Percentiles rank a stretch among this genome's conserved stretches.
These are phyloP conservation scores for Brachypteracias leptosomus DNA, from an alignment of 2,113 vertebrate species.

Conservation along the genomic window DNA sequence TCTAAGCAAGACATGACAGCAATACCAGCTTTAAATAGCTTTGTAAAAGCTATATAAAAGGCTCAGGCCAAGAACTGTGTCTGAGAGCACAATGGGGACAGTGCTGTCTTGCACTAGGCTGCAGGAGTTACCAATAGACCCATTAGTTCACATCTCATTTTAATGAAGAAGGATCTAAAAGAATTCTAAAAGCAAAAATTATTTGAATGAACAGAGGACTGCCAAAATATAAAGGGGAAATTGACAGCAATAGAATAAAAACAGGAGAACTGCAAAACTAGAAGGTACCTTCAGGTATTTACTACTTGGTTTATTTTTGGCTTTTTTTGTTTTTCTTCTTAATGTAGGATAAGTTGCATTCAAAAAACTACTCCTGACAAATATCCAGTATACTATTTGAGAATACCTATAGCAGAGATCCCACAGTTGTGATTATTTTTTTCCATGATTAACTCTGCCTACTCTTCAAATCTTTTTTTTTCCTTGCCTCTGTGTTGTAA, in stretches of 20 bases:
- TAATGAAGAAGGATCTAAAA: neutral
- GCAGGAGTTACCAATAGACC: neutral
- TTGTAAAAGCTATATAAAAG: neutral
- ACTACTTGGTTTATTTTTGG: neutral
- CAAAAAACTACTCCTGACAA: neutral
- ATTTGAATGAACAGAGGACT: neutral
- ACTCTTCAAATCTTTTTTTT: neutral
- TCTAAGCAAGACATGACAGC: neutral
- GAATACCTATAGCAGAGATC: neutral
- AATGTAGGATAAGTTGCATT: neutral
- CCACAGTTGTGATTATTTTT: neutral
- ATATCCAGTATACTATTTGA: neutral
- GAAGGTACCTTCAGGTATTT: neutral
- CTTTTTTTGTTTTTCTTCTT: no score
- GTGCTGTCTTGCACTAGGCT: neutral
- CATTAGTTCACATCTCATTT: neutral
- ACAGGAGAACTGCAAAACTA: neutral
- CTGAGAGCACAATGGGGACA: neutral
- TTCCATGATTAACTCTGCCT: neutral
- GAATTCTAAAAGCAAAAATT: neutral
- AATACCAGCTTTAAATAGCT: neutral
- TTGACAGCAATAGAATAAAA: neutral
- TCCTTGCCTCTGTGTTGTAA: neutral
- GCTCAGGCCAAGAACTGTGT: neutral
- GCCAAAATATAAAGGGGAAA: neutral